Conservation (phyloP, 1,140 invertebrate genomes). For the Eueides isabella region DNA sequence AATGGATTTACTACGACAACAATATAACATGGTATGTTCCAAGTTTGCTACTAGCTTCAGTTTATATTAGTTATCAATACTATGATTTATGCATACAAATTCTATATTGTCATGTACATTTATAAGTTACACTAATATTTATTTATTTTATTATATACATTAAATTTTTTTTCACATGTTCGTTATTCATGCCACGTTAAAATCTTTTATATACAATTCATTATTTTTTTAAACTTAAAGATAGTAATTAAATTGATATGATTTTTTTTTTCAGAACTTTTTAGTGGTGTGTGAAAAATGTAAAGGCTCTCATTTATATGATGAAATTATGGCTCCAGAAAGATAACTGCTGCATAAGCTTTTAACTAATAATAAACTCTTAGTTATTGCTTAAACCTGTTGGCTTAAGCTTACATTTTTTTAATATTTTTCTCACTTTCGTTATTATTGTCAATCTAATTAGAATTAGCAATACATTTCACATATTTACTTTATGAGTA, state of each 20-base stretch:
- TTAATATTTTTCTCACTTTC: neutral
- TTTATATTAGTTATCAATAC: neutral
- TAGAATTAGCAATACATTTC: neutral
- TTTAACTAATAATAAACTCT: no score
- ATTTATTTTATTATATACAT: no score
- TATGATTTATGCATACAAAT: neutral
- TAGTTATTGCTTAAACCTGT: no score
- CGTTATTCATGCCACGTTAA: no score
- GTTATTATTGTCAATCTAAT: neutral
- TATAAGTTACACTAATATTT: neutral
- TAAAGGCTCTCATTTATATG: constrained; percentile 43
- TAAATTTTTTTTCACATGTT: neutral
- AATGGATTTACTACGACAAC: constrained; percentile 44
- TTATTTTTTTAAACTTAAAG: neutral
- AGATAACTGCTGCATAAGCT: constrained; percentile 28
- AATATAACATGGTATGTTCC: constrained; percentile 45
- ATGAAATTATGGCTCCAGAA: constrained; percentile 51
- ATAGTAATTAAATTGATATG: neutral
- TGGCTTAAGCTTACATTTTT: neutral
- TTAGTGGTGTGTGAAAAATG: constrained; percentile 44
- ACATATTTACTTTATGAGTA: no score
- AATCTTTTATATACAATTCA: neutral
- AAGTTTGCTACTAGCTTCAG: neutral
- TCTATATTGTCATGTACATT: neutral
- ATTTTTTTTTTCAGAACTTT: constrained; percentile 47